Percentiles rank a stretch among this genome's conserved stretches.
Conservation (phyloP, 2,797 vertebrate species). For the Antrozous pallidus region DNA sequence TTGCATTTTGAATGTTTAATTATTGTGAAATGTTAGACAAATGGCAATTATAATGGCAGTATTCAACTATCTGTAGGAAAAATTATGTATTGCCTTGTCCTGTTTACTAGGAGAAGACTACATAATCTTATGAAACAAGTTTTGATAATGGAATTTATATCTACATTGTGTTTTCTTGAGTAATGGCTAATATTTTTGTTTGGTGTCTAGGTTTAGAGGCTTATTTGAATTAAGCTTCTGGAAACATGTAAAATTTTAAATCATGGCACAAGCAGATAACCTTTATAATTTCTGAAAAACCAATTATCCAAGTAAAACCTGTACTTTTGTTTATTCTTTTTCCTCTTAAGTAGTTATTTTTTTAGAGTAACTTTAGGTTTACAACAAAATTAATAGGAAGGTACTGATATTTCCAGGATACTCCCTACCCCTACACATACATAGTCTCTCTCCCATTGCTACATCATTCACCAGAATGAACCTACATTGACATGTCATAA, state of each 20-base stretch:
- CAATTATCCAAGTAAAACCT: neutral
- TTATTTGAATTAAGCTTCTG: neutral
- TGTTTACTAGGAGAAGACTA: neutral
- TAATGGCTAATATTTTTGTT: conserved; percentile 13
- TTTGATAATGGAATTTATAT: neutral
- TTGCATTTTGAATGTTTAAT: neutral
- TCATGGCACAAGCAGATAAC: neutral
- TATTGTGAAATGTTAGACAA: conserved; percentile 4
- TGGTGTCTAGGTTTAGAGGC: neutral
- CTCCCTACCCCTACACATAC: neutral
- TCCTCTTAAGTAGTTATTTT: neutral
- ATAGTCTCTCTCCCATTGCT: neutral
- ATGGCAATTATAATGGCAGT: neutral
- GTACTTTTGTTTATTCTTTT: neutral
- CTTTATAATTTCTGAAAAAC: neutral
- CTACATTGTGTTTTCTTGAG: neutral
- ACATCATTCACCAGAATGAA: neutral
- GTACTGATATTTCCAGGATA: neutral
- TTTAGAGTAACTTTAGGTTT: neutral
- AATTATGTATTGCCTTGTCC: neutral
- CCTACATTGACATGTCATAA: neutral
- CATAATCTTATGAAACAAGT: neutral
- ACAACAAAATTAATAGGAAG: neutral
- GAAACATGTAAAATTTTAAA: conserved; percentile 18
- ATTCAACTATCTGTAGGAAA: neutral